Evolutionary conservation across 2,113 vertebrate species (phyloP).

Genomic region (Ammodytes marinus): DNA sequence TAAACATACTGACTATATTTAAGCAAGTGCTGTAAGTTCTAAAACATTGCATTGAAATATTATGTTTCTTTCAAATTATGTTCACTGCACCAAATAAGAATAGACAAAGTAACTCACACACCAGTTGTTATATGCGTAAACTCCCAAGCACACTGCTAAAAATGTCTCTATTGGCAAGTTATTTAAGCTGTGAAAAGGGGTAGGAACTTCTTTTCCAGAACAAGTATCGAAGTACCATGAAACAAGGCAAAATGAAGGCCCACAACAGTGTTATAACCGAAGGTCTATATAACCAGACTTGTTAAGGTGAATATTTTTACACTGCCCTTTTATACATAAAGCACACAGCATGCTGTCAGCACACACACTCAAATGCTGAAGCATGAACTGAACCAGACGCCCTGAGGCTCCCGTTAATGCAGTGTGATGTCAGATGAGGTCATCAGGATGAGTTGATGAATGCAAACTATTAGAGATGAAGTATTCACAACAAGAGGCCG

Average conservation of each 20-base stretch:
- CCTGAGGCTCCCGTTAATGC: constrained; percentile 42
- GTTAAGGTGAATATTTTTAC: constrained; percentile 6
- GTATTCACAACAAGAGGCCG: constrained; percentile 60
- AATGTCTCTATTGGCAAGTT: neutral
- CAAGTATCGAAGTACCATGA: neutral
- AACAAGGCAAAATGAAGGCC: neutral
- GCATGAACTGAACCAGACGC: neutral
- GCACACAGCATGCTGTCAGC: neutral
- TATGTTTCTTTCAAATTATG: neutral
- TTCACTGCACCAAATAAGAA: neutral
- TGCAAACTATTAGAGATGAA: constrained; percentile 66
- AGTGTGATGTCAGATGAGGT: constrained; percentile 66
- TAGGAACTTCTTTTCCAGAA: neutral
- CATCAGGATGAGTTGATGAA: constrained; percentile 68
- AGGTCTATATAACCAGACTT: neutral
- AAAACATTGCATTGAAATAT: neutral
- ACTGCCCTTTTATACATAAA: neutral
- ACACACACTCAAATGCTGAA: neutral
- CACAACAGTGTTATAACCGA: neutral
- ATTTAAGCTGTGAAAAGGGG: constrained; percentile 48
- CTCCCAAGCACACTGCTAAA: neutral
- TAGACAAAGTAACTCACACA: neutral
- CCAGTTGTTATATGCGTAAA: neutral
- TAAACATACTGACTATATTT: neutral
- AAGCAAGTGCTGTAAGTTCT: neutral